These are phyloP conservation scores for Drosophila simulans DNA, from an alignment of 1,140 invertebrate genomes.

Conservation along the genomic window DNA sequence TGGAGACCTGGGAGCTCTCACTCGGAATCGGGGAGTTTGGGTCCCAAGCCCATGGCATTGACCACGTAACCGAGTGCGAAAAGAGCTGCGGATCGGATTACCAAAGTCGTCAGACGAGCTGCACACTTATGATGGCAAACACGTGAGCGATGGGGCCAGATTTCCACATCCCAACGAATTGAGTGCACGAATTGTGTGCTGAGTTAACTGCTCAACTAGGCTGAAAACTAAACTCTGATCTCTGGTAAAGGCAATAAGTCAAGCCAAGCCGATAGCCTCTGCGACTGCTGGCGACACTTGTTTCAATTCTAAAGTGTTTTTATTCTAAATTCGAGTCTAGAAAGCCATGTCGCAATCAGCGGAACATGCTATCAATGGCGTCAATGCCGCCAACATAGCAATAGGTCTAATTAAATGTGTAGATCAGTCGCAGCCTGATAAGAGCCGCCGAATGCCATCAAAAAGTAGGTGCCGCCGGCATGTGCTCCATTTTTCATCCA, in stretches of 20 bases:
- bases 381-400: constrained; percentile 80
- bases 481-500: constrained; percentile 38
- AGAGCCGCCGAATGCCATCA: constrained; percentile 27
- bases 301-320: constrained; percentile 49
- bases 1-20: constrained; percentile 64
- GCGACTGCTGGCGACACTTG: constrained; percentile 55
- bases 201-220: too few relatives aligned
- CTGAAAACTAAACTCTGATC: too few relatives aligned
- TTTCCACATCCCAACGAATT: constrained; percentile 20
- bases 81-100: constrained; percentile 56
- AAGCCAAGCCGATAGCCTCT: constrained; percentile 65
- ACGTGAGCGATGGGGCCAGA: constrained; percentile 54
- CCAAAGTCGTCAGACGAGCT: constrained; percentile 65
- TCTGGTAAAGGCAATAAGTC: constrained; percentile 48
- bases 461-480: constrained; percentile 38
- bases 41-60: constrained; percentile 66
- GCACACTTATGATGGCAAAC: constrained; percentile 54
- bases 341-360: constrained; percentile 70
- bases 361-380: constrained; percentile 67
- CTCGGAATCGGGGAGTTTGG: constrained; percentile 29
- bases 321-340: constrained; percentile 44
- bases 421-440: constrained; percentile 32
- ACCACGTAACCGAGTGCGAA: constrained; percentile 82
- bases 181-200: constrained; percentile 1
- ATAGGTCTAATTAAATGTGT: constrained; percentile 77